Evolutionary conservation across 2,797 vertebrate genomes (phyloP).

Genomic region (Sphenodon punctatus): DNA sequence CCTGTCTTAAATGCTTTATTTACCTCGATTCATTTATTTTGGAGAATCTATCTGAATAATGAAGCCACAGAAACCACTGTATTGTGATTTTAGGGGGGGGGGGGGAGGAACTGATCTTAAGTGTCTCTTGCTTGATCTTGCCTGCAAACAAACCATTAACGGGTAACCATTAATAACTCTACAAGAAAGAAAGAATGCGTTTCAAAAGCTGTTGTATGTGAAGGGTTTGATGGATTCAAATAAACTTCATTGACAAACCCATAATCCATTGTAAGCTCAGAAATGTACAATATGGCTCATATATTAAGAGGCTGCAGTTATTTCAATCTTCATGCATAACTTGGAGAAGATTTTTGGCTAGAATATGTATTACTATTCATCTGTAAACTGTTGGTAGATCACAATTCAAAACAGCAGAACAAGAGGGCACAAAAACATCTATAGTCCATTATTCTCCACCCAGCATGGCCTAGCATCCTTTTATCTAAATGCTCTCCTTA

Average conservation of each 20-base stretch:
- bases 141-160: neutral
- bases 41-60: neutral
- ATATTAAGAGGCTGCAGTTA: neutral
- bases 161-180: neutral
- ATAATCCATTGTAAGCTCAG: neutral
- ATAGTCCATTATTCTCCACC: neutral
- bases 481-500: rapidly evolving
- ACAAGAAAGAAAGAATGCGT: neutral
- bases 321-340: neutral
- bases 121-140: neutral
- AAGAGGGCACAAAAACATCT: neutral
- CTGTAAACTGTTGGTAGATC: neutral
- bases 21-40: neutral
- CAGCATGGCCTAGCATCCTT: neutral
- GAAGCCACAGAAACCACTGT: conserved; percentile 18
- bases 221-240: neutral
- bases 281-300: neutral
- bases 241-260: neutral
- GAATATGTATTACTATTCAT: neutral
- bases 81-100: neutral
- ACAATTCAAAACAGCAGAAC: neutral
- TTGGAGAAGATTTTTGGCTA: neutral
- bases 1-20: neutral
- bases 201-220: neutral
- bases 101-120: conserved; percentile 2